Base-by-base conservation (phyloP, 2,888 invertebrate genomes). In the Tetranychus truncatus region DNA sequence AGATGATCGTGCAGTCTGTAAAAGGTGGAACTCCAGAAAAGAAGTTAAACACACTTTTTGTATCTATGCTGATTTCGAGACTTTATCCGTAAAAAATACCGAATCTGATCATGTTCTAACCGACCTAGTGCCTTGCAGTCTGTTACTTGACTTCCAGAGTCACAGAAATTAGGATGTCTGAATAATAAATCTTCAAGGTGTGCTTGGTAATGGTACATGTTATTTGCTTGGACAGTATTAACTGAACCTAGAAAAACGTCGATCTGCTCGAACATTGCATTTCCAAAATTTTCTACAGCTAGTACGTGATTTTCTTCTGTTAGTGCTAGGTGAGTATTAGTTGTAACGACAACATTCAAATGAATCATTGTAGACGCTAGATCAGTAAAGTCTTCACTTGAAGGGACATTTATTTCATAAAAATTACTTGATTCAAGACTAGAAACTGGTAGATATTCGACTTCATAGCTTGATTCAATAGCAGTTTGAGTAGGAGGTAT, bases 1-100 rank as follows among this genome's bases (percentile, higher is more conserved):
- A 46, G 9, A 2, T 46, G 46, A 46, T 11, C 7, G 11, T 11
- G 11, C 11, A 46, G 9, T 46, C 1, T 21, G 21, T 21, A 46
- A 46, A 46, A 7, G 46, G 2, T 9, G 11, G 46, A 11, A 46
- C 2, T 67, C 1, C n/a, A 7, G 21, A 18, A 67, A 67, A n/a
- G 21, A 20, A n/a, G 8, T 67, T n/a, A 67, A 67, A 67, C 1
- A 20, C 3, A 1, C 67, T 67, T 67, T 67, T 18, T 7, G 8
- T 15, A 21, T 67, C 8, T 67, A 67, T 67, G 67, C 67, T 18
- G 67, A 67, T 21, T 67, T 67, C n/a, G 67, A 67, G 2, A 67
- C 67, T 67, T 2, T 67, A 9, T 46, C 46, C 2, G 46, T 46
- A 1, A 9, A 7, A 18, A 21, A 21, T 8, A 21, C 21, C 20